Percentiles rank a stretch among this genome's conserved stretches.
Evolutionary conservation across 2,888 invertebrate genomes (phyloP).

Genomic region (Neocrepidodera transversa): DNA sequence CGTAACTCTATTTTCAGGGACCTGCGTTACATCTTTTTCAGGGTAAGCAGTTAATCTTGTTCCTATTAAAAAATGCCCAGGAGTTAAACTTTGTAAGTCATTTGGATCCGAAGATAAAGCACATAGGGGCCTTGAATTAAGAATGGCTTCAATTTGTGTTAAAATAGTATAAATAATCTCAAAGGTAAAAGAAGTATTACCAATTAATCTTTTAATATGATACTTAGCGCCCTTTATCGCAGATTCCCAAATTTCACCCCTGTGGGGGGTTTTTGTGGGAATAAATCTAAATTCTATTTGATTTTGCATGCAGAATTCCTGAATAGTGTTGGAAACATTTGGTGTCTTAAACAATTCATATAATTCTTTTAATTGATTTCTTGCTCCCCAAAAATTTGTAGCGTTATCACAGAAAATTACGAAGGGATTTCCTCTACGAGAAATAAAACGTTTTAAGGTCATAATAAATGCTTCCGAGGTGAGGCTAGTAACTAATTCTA

Average conservation of each 20-base stretch:
- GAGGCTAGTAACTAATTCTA: constrained; percentile 25
- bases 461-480: constrained; percentile 24
- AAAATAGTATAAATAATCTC: not conserved
- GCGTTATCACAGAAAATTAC: constrained; percentile 12
- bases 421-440: constrained; percentile 24
- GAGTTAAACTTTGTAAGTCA: not conserved
- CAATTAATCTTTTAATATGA: not conserved
- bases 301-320: not conserved
- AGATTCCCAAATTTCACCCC: not conserved
- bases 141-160: not conserved
- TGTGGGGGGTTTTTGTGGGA: not conserved
- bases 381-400: constrained; percentile 2
- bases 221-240: not conserved
- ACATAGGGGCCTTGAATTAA: not conserved
- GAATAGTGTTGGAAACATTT: not conserved
- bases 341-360: constrained; percentile 1
- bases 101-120: not conserved
- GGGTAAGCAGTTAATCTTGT: constrained; percentile 4
- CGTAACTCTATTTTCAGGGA: constrained; percentile 7
- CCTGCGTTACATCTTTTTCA: not conserved
- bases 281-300: not conserved
- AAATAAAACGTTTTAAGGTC: constrained; percentile 28
- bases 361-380: constrained; percentile 17
- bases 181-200: not conserved
- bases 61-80: not conserved